phyloP scores from a whole-genome alignment of 2,113 vertebrate genomes.

The Phalacrocorax aristotelis region DNA sequence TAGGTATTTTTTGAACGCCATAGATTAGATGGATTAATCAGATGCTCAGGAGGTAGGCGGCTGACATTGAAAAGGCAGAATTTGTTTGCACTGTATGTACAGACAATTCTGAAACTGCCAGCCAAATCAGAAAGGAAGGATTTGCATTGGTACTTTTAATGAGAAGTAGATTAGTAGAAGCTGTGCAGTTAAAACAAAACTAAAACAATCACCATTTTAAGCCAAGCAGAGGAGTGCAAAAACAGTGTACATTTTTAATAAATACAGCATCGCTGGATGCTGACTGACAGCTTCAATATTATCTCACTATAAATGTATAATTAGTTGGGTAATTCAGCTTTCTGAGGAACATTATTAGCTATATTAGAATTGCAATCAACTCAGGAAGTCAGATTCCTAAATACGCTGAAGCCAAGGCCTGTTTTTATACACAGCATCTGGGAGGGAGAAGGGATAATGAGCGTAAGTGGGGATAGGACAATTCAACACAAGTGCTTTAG shows the following conservation, averaged over 20 bases:
- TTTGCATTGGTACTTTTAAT: not conserved
- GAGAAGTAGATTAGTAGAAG: constrained; percentile 14
- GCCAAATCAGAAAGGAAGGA: not conserved
- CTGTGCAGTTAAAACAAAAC: not conserved
- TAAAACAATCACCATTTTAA: not conserved
- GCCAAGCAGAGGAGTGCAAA: not conserved
- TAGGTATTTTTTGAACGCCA: not conserved
- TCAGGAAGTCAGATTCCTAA: not conserved
- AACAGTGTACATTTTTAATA: not conserved
- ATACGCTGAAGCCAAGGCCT: not conserved
- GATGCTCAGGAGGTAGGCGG: not conserved
- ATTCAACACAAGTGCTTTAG: not conserved
- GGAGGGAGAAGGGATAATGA: not conserved
- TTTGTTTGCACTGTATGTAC: not conserved
- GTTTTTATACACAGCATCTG: not conserved
- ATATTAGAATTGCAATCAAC: not conserved
- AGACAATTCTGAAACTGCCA: constrained; percentile 16
- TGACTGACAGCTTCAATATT: not conserved
- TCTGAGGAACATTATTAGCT: not conserved
- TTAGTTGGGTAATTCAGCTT: not conserved
- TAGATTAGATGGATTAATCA: constrained; percentile 3
- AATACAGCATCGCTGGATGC: not conserved
- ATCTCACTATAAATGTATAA: not conserved
- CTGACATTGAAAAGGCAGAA: constrained; percentile 5
- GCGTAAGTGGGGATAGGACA: not conserved